Conservation (phyloP, 2,888 invertebrate genomes). For the Nezara viridula region DNA sequence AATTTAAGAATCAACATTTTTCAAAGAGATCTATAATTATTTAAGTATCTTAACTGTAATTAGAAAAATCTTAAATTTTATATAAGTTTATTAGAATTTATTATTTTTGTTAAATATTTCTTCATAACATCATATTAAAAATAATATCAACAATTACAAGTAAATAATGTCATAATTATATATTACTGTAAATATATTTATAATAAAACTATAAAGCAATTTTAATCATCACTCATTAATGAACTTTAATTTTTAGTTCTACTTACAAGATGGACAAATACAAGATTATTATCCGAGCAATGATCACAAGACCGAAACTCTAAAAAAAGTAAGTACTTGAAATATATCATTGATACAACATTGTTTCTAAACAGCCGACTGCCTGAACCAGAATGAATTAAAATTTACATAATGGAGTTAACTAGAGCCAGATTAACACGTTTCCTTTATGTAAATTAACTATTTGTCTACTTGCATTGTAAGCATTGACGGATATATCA, state of each 20-base stretch:
- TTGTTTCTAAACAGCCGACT: background rate
- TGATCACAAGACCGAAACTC: slow-evolving; percentile 13
- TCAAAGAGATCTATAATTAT: background rate
- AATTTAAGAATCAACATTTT: too few species aligned
- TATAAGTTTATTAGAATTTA: too few species aligned
- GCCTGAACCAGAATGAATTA: background rate
- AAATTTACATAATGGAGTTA: slow-evolving; percentile 24
- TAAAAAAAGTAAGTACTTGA: slow-evolving; percentile 33
- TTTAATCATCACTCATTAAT: background rate
- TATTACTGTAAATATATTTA: background rate
- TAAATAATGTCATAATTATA: background rate
- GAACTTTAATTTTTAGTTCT: background rate
- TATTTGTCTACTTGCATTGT: slow-evolving; percentile 18
- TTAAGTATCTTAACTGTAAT: background rate
- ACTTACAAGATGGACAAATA: slow-evolving; percentile 42
- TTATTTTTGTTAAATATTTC: background rate
- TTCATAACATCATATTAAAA: background rate
- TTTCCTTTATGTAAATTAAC: slow-evolving; percentile 46
- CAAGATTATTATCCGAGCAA: background rate
- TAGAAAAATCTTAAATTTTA: background rate
- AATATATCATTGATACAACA: background rate
- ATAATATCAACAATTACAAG: background rate
- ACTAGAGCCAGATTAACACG: slow-evolving; percentile 10
- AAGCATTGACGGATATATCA: background rate
- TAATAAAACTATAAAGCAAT: background rate